Conservation (phyloP, 37 sponge, comb jelly and placozoan genomes). For the Spongilla lacustris region DNA sequence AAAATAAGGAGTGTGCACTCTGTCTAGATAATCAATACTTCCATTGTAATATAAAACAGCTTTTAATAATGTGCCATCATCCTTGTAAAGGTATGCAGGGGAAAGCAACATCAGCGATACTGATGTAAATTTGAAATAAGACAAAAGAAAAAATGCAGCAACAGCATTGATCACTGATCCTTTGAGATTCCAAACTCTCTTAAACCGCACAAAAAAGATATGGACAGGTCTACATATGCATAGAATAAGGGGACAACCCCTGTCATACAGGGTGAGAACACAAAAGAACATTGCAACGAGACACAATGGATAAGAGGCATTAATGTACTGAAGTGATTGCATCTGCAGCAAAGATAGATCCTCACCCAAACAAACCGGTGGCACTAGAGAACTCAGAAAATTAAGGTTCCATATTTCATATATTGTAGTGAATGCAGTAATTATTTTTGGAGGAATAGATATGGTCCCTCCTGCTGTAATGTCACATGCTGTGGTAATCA, state of each 20-base stretch:
- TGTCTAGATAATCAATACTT: constrained; percentile 15
- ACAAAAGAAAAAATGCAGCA: constrained; percentile 69
- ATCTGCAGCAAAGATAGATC: constrained; percentile 15
- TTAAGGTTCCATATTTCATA: constrained; percentile 74
- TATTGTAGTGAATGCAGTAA: neutral
- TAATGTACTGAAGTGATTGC: constrained; percentile 27
- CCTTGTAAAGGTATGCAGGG: constrained; percentile 12
- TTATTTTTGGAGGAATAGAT: neutral
- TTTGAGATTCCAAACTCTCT: constrained; percentile 6
- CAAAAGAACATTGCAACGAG: constrained; percentile 16
- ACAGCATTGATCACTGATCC: constrained; percentile 47
- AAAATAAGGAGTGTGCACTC: constrained; percentile 24
- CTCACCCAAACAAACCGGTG: constrained; percentile 35
- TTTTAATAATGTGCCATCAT: neutral
- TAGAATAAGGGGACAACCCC: constrained; percentile 4
- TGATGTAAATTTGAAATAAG: constrained; percentile 67
- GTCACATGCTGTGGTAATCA: constrained; percentile 12
- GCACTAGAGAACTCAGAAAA: constrained; percentile 37
- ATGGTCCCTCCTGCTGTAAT: constrained; percentile 24
- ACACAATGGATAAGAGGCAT: constrained; percentile 50
- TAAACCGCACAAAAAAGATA: constrained; percentile 23
- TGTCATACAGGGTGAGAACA: constrained; percentile 23
- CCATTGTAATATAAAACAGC: constrained; percentile 33
- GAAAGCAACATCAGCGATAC: constrained; percentile 60
- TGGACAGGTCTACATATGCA: constrained; percentile 37